Percentiles rank a stretch among this genome's conserved stretches.
Evolutionary conservation across 2,797 vertebrate genomes (phyloP).

Genomic region (Rhynchonycteris naso): DNA sequence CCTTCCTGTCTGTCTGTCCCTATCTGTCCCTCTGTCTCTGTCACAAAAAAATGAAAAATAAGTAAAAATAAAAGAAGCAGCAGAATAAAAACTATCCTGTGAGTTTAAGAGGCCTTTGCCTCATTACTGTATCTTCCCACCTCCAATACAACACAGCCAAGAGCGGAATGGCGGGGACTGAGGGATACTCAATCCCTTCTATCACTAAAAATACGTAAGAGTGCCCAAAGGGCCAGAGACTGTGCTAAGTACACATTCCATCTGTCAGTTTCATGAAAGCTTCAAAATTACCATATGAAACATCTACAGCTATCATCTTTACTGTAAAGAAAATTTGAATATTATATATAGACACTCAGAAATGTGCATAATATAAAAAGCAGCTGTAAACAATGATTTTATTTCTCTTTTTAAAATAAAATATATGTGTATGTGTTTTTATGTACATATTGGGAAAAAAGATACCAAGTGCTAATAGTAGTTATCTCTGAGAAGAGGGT

Average conservation of each 20-base stretch:
- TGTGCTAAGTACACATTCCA: neutral
- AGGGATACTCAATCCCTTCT: neutral
- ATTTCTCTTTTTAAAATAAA: constrained; percentile 54
- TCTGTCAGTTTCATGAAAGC: neutral
- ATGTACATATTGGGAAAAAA: constrained; percentile 10
- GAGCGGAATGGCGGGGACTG: neutral
- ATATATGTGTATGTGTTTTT: neutral
- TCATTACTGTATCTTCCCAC: neutral
- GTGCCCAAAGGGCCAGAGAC: neutral
- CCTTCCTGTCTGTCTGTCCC: too few relatives aligned
- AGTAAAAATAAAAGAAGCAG: too few relatives aligned
- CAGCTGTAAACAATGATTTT: constrained; percentile 18
- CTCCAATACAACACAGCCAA: neutral
- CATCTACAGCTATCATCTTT: neutral
- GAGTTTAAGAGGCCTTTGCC: neutral
- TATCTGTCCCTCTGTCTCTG: too few relatives aligned
- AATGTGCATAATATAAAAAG: neutral
- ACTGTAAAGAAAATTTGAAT: constrained; percentile 5
- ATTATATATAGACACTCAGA: constrained; percentile 7
- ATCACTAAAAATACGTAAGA: neutral
- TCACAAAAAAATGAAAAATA: too few relatives aligned
- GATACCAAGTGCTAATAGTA: neutral
- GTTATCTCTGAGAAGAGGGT: constrained; percentile 4
- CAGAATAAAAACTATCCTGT: neutral
- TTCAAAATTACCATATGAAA: neutral